Evolutionary conservation across 2,113 vertebrate species (phyloP).

Genomic region (Zeus faber): DNA sequence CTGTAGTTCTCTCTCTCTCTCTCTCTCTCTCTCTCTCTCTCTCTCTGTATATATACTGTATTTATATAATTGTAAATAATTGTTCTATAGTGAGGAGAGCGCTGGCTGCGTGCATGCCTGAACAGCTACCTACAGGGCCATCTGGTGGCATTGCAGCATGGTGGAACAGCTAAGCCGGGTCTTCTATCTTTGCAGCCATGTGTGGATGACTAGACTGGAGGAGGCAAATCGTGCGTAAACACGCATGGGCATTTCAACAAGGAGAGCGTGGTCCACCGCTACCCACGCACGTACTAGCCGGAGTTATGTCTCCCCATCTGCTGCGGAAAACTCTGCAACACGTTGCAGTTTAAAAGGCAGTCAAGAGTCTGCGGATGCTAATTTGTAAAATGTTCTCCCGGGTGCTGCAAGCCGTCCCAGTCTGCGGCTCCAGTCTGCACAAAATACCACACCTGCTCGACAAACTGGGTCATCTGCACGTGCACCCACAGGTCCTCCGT

Average conservation of each 20-base stretch:
- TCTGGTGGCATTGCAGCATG: slow-evolving; percentile 20
- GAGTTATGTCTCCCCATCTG: slow-evolving; percentile 25
- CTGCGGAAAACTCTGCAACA: slow-evolving; percentile 16
- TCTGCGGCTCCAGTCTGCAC: slow-evolving; percentile 34
- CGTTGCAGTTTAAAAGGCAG: slow-evolving; percentile 17
- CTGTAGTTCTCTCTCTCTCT: no score
- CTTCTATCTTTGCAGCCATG: background rate
- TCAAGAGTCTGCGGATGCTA: background rate
- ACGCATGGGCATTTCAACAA: background rate
- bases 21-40: no score
- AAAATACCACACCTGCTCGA: slow-evolving; percentile 25
- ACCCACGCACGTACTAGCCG: slow-evolving; percentile 11
- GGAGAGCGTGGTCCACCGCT: slow-evolving; percentile 22
- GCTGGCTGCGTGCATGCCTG: slow-evolving; percentile 24
- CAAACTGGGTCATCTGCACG: slow-evolving; percentile 8
- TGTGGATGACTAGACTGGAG: slow-evolving; percentile 3
- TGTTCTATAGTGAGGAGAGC: slow-evolving; percentile 17
- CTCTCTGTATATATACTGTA: no score
- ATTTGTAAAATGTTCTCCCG: slow-evolving; percentile 34
- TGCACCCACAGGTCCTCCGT: no score
- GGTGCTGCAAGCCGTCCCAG: slow-evolving; percentile 17
- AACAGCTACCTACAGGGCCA: slow-evolving; percentile 36
- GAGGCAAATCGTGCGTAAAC: background rate
- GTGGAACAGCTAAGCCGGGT: slow-evolving; percentile 1
- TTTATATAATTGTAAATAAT: no score